A percentile compares a stretch with the other conserved stretches of the same genome.
phyloP scores from a whole-genome alignment of 2,797 vertebrate species.

The Orientallactaga sibirica region DNA sequence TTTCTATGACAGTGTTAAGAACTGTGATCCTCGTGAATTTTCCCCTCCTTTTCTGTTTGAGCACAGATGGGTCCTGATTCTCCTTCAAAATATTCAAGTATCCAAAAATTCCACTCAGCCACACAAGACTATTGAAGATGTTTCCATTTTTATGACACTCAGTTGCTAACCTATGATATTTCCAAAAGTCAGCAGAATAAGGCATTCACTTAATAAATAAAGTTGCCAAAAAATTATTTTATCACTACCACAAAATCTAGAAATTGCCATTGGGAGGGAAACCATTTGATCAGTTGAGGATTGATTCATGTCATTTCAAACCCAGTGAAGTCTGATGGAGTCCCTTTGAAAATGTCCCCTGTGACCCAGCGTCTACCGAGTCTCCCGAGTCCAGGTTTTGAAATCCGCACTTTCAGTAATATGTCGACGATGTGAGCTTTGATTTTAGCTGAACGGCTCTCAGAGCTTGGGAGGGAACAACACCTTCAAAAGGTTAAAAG shows the following conservation, averaged over 20 bases:
- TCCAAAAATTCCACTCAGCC: conserved; percentile 37
- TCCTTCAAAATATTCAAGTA: conserved; percentile 53
- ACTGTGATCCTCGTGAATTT: neutral
- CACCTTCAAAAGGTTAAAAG: conserved; percentile 66
- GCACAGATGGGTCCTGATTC: conserved; percentile 46
- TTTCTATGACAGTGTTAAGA: neutral
- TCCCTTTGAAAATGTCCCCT: neutral
- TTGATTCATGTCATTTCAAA: conserved; percentile 13
- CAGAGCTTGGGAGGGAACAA: conserved; percentile 50
- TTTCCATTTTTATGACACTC: conserved; percentile 30
- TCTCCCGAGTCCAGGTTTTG: conserved; percentile 26
- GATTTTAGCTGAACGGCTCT: conserved; percentile 36
- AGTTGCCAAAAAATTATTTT: conserved; percentile 56
- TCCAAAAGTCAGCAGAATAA: conserved; percentile 59
- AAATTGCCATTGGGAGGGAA: neutral
- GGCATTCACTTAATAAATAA: conserved; percentile 21
- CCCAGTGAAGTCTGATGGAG: neutral
- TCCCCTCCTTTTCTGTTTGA: neutral
- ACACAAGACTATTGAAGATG: neutral
- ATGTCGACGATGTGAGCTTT: neutral
- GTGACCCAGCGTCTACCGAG: neutral
- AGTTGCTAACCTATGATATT: conserved; percentile 13
- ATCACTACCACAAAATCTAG: conserved; percentile 30
- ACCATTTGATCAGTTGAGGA: neutral
- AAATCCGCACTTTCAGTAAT: conserved; percentile 27